Percentiles rank a stretch among this genome's conserved stretches.
These are phyloP conservation scores for Sitophilus oryzae DNA, from an alignment of 1,140 invertebrate genomes.

Conservation along the genomic window DNA sequence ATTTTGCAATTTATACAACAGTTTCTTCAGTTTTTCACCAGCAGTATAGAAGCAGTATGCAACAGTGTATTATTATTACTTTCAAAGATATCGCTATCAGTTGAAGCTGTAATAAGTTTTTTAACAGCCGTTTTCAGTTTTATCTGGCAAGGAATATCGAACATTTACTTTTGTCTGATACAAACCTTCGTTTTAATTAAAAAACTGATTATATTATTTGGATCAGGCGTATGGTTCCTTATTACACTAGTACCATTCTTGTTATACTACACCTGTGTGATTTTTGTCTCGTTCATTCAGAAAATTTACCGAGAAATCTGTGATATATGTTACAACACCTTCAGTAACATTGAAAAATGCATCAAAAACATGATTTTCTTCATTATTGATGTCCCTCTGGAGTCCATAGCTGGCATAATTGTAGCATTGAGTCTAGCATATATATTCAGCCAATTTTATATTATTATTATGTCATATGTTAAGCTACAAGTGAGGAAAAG, in stretches of 20 bases:
- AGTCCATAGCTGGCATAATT: slow-evolving; percentile 26
- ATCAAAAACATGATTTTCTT: slow-evolving; percentile 15
- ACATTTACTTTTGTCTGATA: slow-evolving; percentile 1
- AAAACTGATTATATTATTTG: slow-evolving; percentile 24
- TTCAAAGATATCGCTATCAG: not conserved
- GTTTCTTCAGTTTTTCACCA: not conserved
- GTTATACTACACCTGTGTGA: slow-evolving; percentile 4
- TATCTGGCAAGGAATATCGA: not conserved
- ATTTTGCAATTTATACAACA: slow-evolving; percentile 12
- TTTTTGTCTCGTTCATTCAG: slow-evolving; percentile 7
- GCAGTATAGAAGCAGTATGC: slow-evolving; percentile 1
- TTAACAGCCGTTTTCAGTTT: not conserved
- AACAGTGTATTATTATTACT: not conserved
- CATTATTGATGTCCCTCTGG: slow-evolving; percentile 28
- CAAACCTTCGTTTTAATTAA: slow-evolving; percentile 17
- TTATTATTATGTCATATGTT: slow-evolving; percentile 13
- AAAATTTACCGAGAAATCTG: slow-evolving; percentile 4
- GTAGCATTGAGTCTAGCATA: slow-evolving; percentile 22
- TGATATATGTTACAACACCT: slow-evolving; percentile 1
- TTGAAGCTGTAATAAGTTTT: not conserved
- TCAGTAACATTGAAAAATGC: not conserved
- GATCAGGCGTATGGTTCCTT: slow-evolving; percentile 30
- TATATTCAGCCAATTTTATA: slow-evolving; percentile 26
- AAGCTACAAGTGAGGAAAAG: slow-evolving; percentile 7
- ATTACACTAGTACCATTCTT: slow-evolving; percentile 24